These are phyloP conservation scores for Melieria crassipennis DNA, from an alignment of 2,888 invertebrate species.

Conservation along the genomic window DNA sequence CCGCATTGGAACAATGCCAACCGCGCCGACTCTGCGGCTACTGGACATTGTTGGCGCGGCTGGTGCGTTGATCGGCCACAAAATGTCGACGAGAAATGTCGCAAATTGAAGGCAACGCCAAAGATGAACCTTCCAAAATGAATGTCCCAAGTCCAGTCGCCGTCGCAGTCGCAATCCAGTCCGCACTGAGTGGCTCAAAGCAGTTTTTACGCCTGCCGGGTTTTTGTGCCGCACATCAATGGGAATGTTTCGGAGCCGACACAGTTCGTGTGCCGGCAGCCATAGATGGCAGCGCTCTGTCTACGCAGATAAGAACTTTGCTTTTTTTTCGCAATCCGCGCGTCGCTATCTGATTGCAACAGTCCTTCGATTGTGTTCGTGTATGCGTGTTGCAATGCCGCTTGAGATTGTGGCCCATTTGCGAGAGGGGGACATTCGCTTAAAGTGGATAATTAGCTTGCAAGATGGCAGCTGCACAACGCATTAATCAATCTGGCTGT, in stretches of 20 bases:
- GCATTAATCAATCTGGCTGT: conserved; percentile 42
- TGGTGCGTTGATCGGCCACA: conserved; percentile 4
- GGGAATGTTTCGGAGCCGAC: conserved; percentile 21
- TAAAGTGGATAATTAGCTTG: conserved; percentile 49
- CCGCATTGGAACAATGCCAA: conserved; percentile 33
- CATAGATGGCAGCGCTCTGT: conserved; percentile 5
- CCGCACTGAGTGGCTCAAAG: not conserved
- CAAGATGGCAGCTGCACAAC: conserved; percentile 47
- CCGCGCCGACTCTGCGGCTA: conserved; percentile 16
- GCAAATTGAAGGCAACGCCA: conserved; percentile 60
- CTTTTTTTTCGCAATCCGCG: conserved; percentile 17
- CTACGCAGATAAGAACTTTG: conserved; percentile 24
- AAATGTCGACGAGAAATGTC: conserved; percentile 50
- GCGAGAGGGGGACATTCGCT: conserved; percentile 37
- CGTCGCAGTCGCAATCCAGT: not conserved
- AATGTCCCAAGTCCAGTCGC: conserved; percentile 5
- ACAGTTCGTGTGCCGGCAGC: not conserved
- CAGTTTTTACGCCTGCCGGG: not conserved
- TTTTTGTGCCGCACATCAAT: not conserved
- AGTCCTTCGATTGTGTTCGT: conserved; percentile 20
- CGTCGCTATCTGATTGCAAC: conserved; percentile 30
- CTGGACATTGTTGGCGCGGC: conserved; percentile 33
- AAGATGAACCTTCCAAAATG: conserved; percentile 26
- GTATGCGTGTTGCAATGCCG: conserved; percentile 11
- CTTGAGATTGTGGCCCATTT: conserved; percentile 1